These are phyloP conservation scores for Hermodice carunculata DNA, from an alignment of 2,888 invertebrate genomes.

Conservation along the genomic window DNA sequence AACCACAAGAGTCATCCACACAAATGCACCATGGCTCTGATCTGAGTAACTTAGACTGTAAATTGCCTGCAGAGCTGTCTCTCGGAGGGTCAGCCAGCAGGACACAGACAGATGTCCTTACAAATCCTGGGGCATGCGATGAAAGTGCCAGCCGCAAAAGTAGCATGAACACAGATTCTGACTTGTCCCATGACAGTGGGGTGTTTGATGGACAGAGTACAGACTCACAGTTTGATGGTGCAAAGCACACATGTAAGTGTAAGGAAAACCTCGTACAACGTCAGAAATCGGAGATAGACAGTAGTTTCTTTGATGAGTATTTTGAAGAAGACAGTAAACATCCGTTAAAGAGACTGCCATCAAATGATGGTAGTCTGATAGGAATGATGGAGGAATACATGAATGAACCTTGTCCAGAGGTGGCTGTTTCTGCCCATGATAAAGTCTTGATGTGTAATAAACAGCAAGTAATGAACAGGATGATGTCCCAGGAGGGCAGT, in stretches of 20 bases:
- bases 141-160: too few species aligned
- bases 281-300: not conserved
- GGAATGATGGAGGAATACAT: conserved; percentile 43
- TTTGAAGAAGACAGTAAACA: conserved; percentile 11
- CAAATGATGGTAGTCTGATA: conserved; percentile 51
- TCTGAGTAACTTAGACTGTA: too few species aligned
- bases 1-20: too few species aligned
- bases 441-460: not conserved
- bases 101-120: too few species aligned
- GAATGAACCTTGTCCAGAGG: conserved; percentile 10
- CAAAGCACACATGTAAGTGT: not conserved
- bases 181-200: conserved; percentile 10
- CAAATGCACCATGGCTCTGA: too few species aligned
- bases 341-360: conserved; percentile 26
- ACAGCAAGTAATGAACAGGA: too few species aligned
- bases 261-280: not conserved
- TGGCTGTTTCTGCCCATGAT: not conserved
- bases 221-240: too few species aligned
- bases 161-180: too few species aligned
- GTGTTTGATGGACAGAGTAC: conserved; percentile 1
- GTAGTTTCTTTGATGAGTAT: conserved; percentile 39
- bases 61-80: too few species aligned
- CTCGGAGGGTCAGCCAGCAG: too few species aligned
- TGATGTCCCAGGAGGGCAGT: not conserved
- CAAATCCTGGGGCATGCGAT: too few species aligned